Evolutionary conservation across 2,113 vertebrate genomes (phyloP), one percentile per base, ranked within the genome.

Genomic region (Nothocercus nigrocapillus): DNA sequence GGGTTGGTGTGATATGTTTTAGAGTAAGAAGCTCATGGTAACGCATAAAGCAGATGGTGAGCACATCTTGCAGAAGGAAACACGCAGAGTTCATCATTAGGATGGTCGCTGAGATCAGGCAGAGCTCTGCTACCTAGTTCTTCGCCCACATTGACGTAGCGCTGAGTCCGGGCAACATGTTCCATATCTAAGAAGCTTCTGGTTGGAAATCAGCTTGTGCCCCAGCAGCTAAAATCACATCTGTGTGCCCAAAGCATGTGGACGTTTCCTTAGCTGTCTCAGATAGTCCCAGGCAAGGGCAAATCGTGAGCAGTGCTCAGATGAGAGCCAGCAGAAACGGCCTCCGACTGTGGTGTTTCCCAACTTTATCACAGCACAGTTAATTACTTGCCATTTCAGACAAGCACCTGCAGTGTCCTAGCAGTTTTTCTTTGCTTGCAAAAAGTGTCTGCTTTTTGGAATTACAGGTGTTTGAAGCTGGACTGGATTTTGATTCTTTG

Each of bases 381-480:
- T 96, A 91, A 96, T 95, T 96, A 75, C 66, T 79, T 24, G 7
- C 2, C 1, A n/a, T 85, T 84, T 84, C 87, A 96, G 93, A 87
- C 91, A 93, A 2, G 91, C 89, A 68, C 89, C 89, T 91, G 90
- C 1, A 1, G 95, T 89, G 85, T 34, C 34, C 13, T 9, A 24
- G 78, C 42, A 42, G 11, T 87, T 75, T 76, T 94, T 91, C 42
- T 93, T 68, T 2, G 1, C 84, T 72, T 87, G 51, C 17, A 89
- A 47, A 94, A 87, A 32, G 19, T 42, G 24, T 85, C 85, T 62
- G 9, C 69, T 94, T 53, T 38, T 25, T 76, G 74, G 87, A 95
- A 94, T 91, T 87, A 38, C 13, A 82, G 32, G 13, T 38, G 85
- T 91, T 93, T 82, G 62, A 79, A 76, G 67, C 82, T 89, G 74